Conservation (phyloP, 2,797 vertebrate genomes). For the Chloroceryle inda region DNA sequence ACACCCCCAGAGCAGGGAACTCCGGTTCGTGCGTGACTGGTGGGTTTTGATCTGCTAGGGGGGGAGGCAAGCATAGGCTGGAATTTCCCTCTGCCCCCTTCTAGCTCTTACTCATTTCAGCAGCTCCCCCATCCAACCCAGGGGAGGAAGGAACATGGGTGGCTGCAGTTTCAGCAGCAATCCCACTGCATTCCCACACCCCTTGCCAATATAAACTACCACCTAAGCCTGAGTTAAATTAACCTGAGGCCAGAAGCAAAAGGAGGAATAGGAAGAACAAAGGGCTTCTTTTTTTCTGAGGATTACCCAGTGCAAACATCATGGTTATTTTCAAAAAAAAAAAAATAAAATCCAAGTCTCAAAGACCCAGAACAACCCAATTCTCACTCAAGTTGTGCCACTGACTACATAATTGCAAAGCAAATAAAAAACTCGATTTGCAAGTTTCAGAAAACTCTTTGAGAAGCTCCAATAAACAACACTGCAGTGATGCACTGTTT, state of each 20-base stretch:
- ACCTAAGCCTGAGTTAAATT: background rate
- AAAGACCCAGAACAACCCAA: background rate
- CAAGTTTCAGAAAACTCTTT: background rate
- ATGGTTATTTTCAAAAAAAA: background rate
- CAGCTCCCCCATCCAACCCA: background rate
- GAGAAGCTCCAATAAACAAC: background rate
- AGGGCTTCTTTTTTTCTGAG: background rate
- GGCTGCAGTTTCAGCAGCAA: background rate
- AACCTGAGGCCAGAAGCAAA: background rate
- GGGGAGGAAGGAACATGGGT: background rate
- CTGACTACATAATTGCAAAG: background rate
- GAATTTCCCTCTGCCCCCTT: background rate
- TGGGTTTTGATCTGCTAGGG: background rate
- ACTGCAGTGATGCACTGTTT: background rate
- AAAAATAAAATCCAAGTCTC: background rate
- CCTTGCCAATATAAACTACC: background rate
- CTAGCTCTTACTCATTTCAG: background rate
- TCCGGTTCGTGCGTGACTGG: rapidly evolving
- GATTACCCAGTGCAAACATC: background rate
- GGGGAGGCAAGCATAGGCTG: background rate
- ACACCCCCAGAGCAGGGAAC: background rate
- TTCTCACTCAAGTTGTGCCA: background rate
- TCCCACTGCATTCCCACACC: constrained; percentile 18
- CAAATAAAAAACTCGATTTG: background rate
- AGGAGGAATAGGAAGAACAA: constrained; percentile 18